phyloP scores from a whole-genome alignment of 2,888 invertebrate genomes.

The Cheilosia impressa region DNA sequence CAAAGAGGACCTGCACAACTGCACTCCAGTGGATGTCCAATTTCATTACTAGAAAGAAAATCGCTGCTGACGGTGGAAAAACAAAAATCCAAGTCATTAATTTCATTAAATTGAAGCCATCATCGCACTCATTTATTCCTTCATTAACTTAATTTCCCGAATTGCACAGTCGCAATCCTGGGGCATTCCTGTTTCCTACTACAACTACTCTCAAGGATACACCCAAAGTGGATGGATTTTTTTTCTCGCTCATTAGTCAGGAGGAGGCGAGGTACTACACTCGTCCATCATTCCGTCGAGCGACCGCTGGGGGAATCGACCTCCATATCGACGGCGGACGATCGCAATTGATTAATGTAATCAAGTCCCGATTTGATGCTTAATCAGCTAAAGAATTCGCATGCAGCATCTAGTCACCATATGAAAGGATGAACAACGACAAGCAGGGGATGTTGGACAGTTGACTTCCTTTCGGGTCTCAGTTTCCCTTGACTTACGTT shows the following conservation, averaged over 20 bases:
- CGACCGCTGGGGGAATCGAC: slow-evolving; percentile 44
- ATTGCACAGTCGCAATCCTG: slow-evolving; percentile 69
- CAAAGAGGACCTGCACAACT: background rate
- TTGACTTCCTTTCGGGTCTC: slow-evolving; percentile 40
- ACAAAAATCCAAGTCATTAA: slow-evolving; percentile 62
- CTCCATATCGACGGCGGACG: slow-evolving; percentile 55
- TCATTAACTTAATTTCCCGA: slow-evolving; percentile 76
- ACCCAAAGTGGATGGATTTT: slow-evolving; percentile 38
- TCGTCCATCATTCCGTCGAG: slow-evolving; percentile 54
- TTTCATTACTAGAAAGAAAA: slow-evolving; percentile 5
- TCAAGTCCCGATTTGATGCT: slow-evolving; percentile 77
- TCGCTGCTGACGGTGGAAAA: slow-evolving; percentile 7
- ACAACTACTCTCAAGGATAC: slow-evolving; percentile 16
- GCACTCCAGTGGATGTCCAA: slow-evolving; percentile 12
- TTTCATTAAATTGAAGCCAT: slow-evolving; percentile 70
- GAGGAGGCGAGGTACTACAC: slow-evolving; percentile 54
- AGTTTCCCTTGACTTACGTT: slow-evolving; percentile 15
- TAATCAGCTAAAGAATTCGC: slow-evolving; percentile 76
- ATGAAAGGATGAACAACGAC: slow-evolving; percentile 1
- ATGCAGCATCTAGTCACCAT: slow-evolving; percentile 11
- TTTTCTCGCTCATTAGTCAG: slow-evolving; percentile 72
- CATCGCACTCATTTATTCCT: slow-evolving; percentile 75
- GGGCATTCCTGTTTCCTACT: slow-evolving; percentile 16
- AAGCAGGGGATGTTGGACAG: slow-evolving; percentile 19
- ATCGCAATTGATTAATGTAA: slow-evolving; percentile 77